Evolutionary conservation across 2,113 vertebrate species (phyloP).

Genomic region (Chlamydotis undulata): DNA sequence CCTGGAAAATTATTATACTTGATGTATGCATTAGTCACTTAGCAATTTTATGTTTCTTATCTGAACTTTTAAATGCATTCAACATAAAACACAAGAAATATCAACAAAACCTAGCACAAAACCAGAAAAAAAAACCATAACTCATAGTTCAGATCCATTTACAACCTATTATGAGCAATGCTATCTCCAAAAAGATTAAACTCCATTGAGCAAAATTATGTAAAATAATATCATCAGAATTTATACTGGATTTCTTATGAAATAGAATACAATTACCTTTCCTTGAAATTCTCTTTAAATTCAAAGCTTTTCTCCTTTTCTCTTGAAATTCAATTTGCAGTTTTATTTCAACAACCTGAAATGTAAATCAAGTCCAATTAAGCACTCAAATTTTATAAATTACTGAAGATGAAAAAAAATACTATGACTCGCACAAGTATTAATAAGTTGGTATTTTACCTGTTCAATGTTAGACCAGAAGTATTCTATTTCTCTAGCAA

Average conservation of each 20-base stretch:
- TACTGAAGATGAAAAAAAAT: background rate
- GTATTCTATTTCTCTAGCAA: conserved; percentile 89
- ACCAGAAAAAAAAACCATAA: fast-evolving
- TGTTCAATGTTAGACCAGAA: conserved; percentile 95
- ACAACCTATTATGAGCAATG: background rate
- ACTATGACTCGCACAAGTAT: background rate
- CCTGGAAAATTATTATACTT: conserved; percentile 69
- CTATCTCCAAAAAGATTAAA: background rate
- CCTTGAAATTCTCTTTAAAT: conserved; percentile 79
- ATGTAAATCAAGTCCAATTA: background rate
- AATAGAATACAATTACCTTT: conserved; percentile 75
- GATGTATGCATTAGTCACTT: background rate
- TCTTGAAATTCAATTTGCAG: conserved; percentile 90
- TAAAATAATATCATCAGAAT: background rate
- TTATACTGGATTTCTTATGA: background rate
- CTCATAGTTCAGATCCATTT: background rate
- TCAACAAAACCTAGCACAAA: background rate
- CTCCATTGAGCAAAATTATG: background rate
- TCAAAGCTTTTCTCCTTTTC: conserved; percentile 84
- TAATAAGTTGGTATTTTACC: conserved; percentile 52
- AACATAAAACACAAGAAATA: background rate
- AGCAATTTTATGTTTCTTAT: background rate
- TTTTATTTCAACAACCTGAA: conserved; percentile 92
- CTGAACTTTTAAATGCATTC: background rate
- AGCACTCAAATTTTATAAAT: background rate